Evolutionary conservation across 2,113 vertebrate species (phyloP).

Genomic region (Bufo gargarizans): DNA sequence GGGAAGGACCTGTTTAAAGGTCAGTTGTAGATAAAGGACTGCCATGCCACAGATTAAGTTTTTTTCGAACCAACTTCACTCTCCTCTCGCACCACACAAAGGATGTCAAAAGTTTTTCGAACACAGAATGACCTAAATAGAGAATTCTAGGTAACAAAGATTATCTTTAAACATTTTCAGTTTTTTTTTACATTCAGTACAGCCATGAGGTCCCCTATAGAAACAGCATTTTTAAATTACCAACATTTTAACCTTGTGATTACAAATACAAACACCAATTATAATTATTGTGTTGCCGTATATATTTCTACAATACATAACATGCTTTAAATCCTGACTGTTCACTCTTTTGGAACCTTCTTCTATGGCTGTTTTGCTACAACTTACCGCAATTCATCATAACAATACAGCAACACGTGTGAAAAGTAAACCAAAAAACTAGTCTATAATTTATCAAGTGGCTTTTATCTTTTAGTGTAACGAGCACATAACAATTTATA

Average conservation of each 20-base stretch:
- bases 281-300: neutral
- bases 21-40: too few species aligned
- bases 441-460: slow-evolving; percentile 1
- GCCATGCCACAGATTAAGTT: too few species aligned
- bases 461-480: slow-evolving; percentile 5
- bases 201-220: neutral
- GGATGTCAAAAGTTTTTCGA: too few species aligned
- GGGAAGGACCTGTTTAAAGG: too few species aligned
- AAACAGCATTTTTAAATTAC: neutral
- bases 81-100: too few species aligned
- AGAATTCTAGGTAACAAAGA: too few species aligned
- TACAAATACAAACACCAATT: neutral
- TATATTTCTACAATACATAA: neutral
- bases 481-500: slow-evolving; percentile 11
- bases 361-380: neutral
- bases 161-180: too few species aligned
- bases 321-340: too few species aligned
- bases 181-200: neutral
- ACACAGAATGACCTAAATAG: too few species aligned
- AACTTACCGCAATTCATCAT: neutral
- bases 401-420: neutral
- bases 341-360: too few species aligned
- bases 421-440: neutral
- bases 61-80: too few species aligned
- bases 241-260: neutral